Percentiles rank a stretch among this genome's conserved stretches.
Conservation (phyloP, 2,113 vertebrate species). For the Grallaria varia region DNA sequence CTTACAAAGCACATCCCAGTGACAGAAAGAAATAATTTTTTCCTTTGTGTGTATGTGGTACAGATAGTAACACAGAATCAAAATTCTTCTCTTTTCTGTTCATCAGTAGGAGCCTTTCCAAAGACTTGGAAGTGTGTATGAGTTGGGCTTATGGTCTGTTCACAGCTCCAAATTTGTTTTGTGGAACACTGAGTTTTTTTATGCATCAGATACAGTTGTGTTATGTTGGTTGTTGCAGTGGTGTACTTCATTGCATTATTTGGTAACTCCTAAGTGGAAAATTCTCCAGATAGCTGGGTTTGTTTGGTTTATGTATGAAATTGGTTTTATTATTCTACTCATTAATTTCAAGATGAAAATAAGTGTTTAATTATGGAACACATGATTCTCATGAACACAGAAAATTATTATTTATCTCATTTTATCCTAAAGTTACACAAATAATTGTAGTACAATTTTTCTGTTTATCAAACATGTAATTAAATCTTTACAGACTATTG, state of each 20-base stretch:
- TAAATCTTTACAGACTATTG: not conserved
- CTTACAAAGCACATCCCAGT: not conserved
- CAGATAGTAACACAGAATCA: not conserved
- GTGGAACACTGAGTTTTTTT: not conserved
- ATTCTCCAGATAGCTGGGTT: not conserved
- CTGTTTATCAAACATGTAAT: not conserved
- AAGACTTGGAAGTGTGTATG: rapidly evolving
- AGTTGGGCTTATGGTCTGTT: not conserved
- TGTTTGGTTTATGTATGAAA: not conserved
- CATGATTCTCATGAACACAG: not conserved
- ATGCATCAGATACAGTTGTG: not conserved
- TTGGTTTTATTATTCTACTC: not conserved
- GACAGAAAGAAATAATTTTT: not conserved
- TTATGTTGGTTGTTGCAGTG: not conserved
- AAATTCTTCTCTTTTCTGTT: not conserved
- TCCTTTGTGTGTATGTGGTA: not conserved
- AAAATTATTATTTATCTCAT: not conserved
- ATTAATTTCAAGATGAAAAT: not conserved
- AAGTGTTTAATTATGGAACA: not conserved
- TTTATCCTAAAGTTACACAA: not conserved
- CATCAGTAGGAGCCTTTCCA: not conserved
- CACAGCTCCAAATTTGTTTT: not conserved
- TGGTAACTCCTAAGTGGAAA: not conserved
- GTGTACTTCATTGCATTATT: not conserved
- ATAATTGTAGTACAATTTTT: not conserved